Evolutionary conservation across 2,797 vertebrate genomes (phyloP), one percentile per base, ranked within the genome.

Genomic region (Helicolenus hilgendorfi): DNA sequence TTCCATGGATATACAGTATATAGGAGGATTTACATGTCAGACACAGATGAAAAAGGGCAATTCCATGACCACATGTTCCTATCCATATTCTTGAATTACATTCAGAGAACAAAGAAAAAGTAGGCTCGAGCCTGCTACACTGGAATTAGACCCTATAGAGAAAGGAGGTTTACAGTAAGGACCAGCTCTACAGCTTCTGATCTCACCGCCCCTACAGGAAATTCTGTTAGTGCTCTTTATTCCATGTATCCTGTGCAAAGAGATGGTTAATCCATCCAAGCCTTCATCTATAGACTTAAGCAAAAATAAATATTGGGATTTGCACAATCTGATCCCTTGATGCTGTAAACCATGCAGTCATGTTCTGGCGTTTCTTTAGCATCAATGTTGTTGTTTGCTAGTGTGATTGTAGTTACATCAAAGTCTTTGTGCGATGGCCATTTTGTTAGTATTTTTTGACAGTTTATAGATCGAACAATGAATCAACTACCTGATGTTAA

Each of bases 1-100:
- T 60, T 53, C 8, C 20, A 73, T 49, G 5, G 18, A 72, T 59
- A 20, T 49, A 18, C 14, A 45, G 14, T 45, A n/a, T 49, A 68
- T 64, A 7, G n/a, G 38, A 71, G 35, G 41, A 49, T 65, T 87
- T 80, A 72, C 15, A 68, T 82, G 55, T 49, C 70, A 72, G 38
- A 53, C 14, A 20, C 3, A 68, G 36, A 74, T 24, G 3, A 53
- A 53, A 53, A 53, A 71, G n/a, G 8, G 6, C 7, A 60, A 13
- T 41, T 58, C 53, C 4, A 70, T n/a, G 15, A 77, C 20, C 14
- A 22, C 31, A 84, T 70, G 14, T 41, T 69, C 11, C 31, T 75
- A n/a, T 62, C 31, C 35, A 33, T 75, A 15, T 41, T 38, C 20
- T 49, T 64, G 11, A 45, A 72, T 72, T 71, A 58, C 11, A 81